These are phyloP conservation scores for Larimichthys polyactis DNA, from an alignment of 2,113 vertebrate species.

Conservation along the genomic window DNA sequence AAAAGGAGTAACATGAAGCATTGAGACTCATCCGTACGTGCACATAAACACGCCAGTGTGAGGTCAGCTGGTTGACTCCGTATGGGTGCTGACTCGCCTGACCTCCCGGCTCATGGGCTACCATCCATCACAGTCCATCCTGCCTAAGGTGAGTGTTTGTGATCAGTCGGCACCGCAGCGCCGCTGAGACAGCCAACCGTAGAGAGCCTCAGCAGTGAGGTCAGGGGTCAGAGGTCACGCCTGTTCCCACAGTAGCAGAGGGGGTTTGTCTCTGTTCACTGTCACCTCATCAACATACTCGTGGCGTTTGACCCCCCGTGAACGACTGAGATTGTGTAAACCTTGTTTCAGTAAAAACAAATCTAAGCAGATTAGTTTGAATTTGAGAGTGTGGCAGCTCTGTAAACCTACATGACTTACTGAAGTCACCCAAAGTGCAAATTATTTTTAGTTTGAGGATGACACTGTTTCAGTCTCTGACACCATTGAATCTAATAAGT, in stretches of 20 bases:
- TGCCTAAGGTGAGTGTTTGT: constrained; percentile 77
- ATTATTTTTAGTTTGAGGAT: constrained; percentile 55
- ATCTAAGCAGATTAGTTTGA: constrained; percentile 31
- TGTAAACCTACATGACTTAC: constrained; percentile 20
- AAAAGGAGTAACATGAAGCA: background rate
- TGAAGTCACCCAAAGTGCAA: constrained; percentile 37
- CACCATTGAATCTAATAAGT: constrained; percentile 61
- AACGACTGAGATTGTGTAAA: constrained; percentile 29
- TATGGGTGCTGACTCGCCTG: constrained; percentile 45
- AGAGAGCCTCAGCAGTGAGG: constrained; percentile 39
- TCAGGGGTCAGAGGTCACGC: constrained; percentile 71
- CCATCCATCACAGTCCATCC: constrained; percentile 74
- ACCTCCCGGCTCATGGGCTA: constrained; percentile 49
- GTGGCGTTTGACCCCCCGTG: constrained; percentile 44
- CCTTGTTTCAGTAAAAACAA: constrained; percentile 25
- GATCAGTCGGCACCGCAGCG: constrained; percentile 58
- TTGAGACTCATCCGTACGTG: background rate
- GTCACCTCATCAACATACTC: constrained; percentile 68
- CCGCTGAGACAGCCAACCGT: constrained; percentile 50
- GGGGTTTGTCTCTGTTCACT: constrained; percentile 72
- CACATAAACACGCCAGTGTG: constrained; percentile 25
- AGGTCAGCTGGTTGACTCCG: constrained; percentile 40
- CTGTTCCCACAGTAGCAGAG: constrained; percentile 78
- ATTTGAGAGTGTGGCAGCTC: constrained; percentile 3
- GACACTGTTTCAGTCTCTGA: constrained; percentile 58